Evolutionary conservation across 2,888 invertebrate genomes (phyloP), one percentile per base, ranked within the genome.

Genomic region (Eupithecia dodoneata): DNA sequence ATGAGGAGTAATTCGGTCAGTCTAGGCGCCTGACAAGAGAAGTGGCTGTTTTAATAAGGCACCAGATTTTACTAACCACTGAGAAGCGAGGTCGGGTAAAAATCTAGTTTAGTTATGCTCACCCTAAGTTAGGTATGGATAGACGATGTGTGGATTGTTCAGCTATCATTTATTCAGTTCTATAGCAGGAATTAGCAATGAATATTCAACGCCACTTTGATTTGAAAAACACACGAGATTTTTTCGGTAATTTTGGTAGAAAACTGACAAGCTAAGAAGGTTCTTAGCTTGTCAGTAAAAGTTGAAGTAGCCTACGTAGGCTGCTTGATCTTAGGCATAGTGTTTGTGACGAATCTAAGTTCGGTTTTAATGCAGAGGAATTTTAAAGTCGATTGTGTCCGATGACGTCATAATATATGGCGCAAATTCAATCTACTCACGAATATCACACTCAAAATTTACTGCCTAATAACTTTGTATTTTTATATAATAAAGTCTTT

Each of bases 1-100:
- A 76, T 77, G 76, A 74, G 72, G 76, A 78, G 76, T 80, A 71
- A 76, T 73, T 70, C 72, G 63, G 73, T 78, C 76, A 80, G 76
- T 78, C 76, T 73, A 80, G 71, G 76, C 71, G 80, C 75, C 71
- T 59, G 66, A 71, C 72, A 67, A 79, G 65, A 70, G 55, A 74
- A 69, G 42, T n/a, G 55, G 49, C 69, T 30, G 45, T 13, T 70
- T 74, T 71, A 73, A 73, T 74, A 71, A 76, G 63, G 71, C 30
- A 74, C 71, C 13, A 69, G 67, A 69, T 44, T 69, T n/a, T 10
- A 67, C 63, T 55, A n/a, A 2, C n/a, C 55, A 7, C n/a, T 30
- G 30, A 63, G 30, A 63, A 63, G 12, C 30, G 30, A 30, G 63
- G 10, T 10, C 3, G 10, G 63, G 18, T 63, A 30, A 10, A 63